These are phyloP conservation scores for Rhizomys pruinosus DNA, from an alignment of 2,113 vertebrate species.

Conservation along the genomic window DNA sequence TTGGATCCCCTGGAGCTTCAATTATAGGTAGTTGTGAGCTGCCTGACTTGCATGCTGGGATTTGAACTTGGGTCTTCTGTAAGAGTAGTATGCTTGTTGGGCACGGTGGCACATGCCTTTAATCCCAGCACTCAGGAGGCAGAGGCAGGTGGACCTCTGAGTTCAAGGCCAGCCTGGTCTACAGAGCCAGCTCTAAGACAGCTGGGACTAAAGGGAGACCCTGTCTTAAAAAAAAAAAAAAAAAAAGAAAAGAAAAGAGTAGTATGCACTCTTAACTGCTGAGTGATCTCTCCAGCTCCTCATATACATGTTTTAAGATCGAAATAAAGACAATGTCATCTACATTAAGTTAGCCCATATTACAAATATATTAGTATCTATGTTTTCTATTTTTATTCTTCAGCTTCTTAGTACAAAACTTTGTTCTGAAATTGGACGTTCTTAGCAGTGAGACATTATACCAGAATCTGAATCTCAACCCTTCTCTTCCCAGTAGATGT, in stretches of 20 bases:
- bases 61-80: not conserved
- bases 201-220: no score
- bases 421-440: not conserved
- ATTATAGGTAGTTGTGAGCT: not conserved
- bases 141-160: no score
- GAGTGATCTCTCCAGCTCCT: not conserved
- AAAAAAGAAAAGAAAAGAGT: no score
- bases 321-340: not conserved
- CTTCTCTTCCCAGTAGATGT: not conserved
- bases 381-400: not conserved
- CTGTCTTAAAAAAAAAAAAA: no score
- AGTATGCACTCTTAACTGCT: no score
- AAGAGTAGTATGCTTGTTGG: no score
- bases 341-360: not conserved
- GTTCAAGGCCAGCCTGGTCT: no score
- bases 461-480: not conserved
- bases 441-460: not conserved
- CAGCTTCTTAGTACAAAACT: constrained; percentile 1
- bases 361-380: not conserved
- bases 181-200: no score
- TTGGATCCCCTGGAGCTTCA: not conserved
- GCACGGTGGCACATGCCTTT: no score
- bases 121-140: no score
- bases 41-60: not conserved
- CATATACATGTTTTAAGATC: not conserved